phyloP scores from a whole-genome alignment of 2,888 invertebrate species.

The Clanis bilineata region DNA sequence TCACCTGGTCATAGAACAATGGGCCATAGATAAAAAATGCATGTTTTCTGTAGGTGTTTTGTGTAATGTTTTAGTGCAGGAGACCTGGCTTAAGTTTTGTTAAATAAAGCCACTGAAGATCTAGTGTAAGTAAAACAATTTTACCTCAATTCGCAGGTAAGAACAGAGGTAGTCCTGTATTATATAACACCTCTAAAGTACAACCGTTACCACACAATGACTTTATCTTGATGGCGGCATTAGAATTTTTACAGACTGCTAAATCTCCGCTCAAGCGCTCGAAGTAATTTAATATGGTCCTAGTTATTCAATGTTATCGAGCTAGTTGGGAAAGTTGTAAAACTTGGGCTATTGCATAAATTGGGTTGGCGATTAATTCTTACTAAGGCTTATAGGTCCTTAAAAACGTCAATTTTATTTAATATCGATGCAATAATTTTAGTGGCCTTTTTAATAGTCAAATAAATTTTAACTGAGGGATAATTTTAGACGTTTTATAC shows the following conservation, averaged over 20 bases:
- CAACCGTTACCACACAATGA: slow-evolving; percentile 4
- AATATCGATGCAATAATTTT: too few species aligned
- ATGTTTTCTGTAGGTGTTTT: too few species aligned
- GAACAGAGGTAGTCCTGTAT: not conserved
- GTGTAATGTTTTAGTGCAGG: too few species aligned
- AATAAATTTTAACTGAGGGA: too few species aligned
- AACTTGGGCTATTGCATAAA: not conserved
- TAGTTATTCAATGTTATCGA: not conserved
- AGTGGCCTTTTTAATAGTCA: too few species aligned
- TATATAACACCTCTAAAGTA: not conserved
- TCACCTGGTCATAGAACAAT: too few species aligned
- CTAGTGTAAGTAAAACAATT: not conserved
- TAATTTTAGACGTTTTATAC: too few species aligned
- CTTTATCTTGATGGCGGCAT: not conserved
- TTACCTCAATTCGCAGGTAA: not conserved
- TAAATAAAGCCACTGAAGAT: not conserved
- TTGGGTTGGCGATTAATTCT: not conserved
- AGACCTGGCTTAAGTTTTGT: not conserved
- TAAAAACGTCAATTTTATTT: too few species aligned
- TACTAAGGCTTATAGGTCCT: too few species aligned
- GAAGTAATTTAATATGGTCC: not conserved
- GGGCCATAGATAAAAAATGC: too few species aligned
- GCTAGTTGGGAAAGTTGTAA: not conserved
- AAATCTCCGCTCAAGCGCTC: not conserved
- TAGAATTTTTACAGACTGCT: slow-evolving; percentile 2